A percentile compares a stretch with the other conserved stretches of the same genome.
Evolutionary conservation across 2,888 invertebrate genomes (phyloP).

Genomic region (Hoplodrina ambigua): DNA sequence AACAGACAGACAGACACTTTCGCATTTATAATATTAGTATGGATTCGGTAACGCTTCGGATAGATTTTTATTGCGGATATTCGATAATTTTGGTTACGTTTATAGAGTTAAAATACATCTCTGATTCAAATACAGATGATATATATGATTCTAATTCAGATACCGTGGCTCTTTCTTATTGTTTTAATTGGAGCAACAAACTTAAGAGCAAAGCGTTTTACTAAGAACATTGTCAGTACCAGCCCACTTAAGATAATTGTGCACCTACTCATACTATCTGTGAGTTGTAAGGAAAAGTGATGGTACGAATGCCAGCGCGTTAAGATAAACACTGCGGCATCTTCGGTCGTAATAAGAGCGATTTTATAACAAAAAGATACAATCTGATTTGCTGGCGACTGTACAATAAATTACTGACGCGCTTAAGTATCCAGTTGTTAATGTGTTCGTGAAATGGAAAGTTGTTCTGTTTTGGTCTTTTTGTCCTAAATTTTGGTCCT

Average conservation of each 20-base stretch:
- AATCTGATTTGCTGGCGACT: too few relatives aligned
- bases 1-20: too few relatives aligned
- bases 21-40: too few relatives aligned
- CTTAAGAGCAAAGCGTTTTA: slow-evolving; percentile 16
- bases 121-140: background rate
- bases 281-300: slow-evolving; percentile 22
- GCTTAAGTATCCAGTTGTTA: background rate
- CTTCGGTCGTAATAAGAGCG: too few relatives aligned
- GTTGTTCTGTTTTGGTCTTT: background rate
- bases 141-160: too few relatives aligned
- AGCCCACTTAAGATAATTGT: slow-evolving; percentile 44
- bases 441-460: background rate
- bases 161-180: background rate
- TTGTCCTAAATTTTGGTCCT: background rate
- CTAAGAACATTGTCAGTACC: slow-evolving; percentile 18
- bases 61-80: too few relatives aligned
- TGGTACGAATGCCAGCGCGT: background rate
- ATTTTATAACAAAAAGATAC: too few relatives aligned
- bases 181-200: slow-evolving; percentile 30
- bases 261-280: slow-evolving; percentile 13
- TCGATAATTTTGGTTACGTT: too few relatives aligned
- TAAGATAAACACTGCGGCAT: too few relatives aligned
- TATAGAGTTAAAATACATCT: too few relatives aligned
- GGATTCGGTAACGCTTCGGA: background rate
- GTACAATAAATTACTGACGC: slow-evolving; percentile 15